These are phyloP conservation scores for Hemibagrus guttatus DNA, from an alignment of 2,797 vertebrate genomes.

Conservation along the genomic window DNA sequence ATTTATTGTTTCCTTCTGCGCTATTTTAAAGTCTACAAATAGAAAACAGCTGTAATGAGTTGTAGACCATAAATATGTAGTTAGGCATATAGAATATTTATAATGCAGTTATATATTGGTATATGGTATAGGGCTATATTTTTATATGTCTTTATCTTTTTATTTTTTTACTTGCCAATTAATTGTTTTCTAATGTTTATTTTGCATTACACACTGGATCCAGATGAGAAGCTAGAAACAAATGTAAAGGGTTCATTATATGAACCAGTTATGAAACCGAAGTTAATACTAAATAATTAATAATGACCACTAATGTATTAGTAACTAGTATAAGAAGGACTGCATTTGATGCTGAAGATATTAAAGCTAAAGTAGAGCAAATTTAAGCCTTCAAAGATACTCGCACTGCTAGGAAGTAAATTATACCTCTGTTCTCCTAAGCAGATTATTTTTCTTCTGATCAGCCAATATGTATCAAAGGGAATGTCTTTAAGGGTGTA, in stretches of 20 bases:
- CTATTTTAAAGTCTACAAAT: conserved; percentile 66
- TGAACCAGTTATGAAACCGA: conserved; percentile 49
- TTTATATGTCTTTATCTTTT: background rate
- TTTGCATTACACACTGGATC: conserved; percentile 23
- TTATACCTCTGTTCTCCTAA: background rate
- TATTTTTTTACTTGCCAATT: background rate
- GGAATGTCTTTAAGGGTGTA: conserved; percentile 18
- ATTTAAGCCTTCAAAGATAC: background rate
- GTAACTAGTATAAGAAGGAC: conserved; percentile 49
- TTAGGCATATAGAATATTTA: background rate
- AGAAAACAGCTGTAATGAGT: conserved; percentile 63
- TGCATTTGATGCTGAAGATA: background rate
- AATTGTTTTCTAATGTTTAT: background rate
- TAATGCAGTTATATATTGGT: background rate
- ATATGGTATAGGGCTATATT: background rate
- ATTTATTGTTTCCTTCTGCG: conserved; percentile 79
- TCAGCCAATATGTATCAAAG: conserved; percentile 44
- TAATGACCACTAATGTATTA: background rate
- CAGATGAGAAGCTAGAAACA: conserved; percentile 61
- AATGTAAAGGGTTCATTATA: conserved; percentile 46
- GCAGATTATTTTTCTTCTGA: conserved; percentile 56
- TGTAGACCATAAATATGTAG: background rate
- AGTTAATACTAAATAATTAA: conserved; percentile 5
- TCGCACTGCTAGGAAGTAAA: background rate
- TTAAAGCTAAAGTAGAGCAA: background rate